Base-by-base conservation (phyloP, 30 jellyfish, hydroid and myxozoan species). In the Cassiopea xamachana region DNA sequence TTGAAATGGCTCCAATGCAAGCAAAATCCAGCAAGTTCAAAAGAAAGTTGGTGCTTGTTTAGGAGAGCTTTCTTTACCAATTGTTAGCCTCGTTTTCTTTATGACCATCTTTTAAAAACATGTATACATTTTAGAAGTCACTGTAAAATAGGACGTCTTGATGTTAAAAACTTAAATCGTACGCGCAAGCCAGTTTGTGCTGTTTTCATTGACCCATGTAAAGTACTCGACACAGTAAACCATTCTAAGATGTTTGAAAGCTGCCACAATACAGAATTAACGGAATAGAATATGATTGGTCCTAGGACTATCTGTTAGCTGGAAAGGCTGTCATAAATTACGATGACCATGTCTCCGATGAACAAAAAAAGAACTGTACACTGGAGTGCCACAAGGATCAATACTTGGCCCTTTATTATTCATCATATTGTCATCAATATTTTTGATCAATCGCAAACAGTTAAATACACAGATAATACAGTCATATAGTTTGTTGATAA, bases 351-450 rank as follows among this genome's bases (percentile, higher is more conserved):
- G 91, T 80, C 93, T 51, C 88, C 15, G 88, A 73, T 51, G 88
- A 85, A 19, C 70, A 83, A 85, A 27, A 27, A 27, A 27, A n/a
- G 93, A 85, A 71, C 51, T 85, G 45, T 85, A 71, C 93, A 2
- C 80, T 55, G 80, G 93, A 85, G 93, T 73, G 77, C 93, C 93
- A 85, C 87, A 85, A 85, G 86, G 93, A 81, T 85, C 93, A 72
- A 73, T 75, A 50, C 93, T 71, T 85, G 93, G 87, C 81, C 79
- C 79, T 75, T 85, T 85, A 55, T 74, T 85, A 69, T 85, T 85
- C 87, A 72, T 73, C 45, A 64, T 64, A 9, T 14, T 64, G 19
- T 64, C 59, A 85, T 72, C 59, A 80, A 85, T 69, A 85, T 85
- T 48, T 72, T 87, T 58, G 92, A 85, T 74, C 87, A 73, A 80